Evolutionary conservation across 2,888 invertebrate genomes (phyloP).

Genomic region (Drosophila mettleri): DNA sequence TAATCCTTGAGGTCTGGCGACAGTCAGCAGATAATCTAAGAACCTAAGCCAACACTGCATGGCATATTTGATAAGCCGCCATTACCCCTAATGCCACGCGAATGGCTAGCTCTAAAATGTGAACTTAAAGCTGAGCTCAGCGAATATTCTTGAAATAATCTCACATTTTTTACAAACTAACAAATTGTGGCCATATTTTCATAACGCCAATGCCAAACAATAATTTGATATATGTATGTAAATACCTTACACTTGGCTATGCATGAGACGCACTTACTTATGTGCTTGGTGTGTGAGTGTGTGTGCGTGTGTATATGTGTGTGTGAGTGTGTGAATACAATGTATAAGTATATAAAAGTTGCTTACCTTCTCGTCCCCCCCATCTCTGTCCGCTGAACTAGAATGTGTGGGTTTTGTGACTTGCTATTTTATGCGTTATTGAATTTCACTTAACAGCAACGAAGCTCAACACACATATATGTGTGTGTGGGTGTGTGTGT

Average conservation of each 20-base stretch:
- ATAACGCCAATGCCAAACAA: constrained; percentile 21
- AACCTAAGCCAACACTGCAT: background rate
- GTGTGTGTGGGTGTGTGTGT: constrained; percentile 10
- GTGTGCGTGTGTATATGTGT: background rate
- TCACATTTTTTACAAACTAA: constrained; percentile 5
- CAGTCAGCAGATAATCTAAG: constrained; percentile 19
- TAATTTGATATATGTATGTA: constrained; percentile 44
- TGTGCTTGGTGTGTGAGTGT: background rate
- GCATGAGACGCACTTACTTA: constrained; percentile 12
- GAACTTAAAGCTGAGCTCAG: background rate
- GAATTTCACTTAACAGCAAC: constrained; percentile 77
- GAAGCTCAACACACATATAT: constrained; percentile 34
- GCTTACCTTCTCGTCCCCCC: background rate
- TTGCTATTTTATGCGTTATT: constrained; percentile 78
- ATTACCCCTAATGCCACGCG: constrained; percentile 10
- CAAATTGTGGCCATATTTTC: constrained; percentile 31
- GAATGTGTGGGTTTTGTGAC: constrained; percentile 48
- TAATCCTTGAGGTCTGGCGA: constrained; percentile 20
- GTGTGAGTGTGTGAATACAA: constrained; percentile 10
- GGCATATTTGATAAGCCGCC: constrained; percentile 10
- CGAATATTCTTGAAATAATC: constrained; percentile 14
- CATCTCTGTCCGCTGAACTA: constrained; percentile 6
- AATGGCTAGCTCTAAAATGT: background rate
- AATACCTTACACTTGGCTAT: constrained; percentile 14
- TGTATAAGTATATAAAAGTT: constrained; percentile 28